Evolutionary conservation across 2,888 invertebrate genomes (phyloP), one percentile per base, ranked within the genome.

Genomic region (Heliconius sara): DNA sequence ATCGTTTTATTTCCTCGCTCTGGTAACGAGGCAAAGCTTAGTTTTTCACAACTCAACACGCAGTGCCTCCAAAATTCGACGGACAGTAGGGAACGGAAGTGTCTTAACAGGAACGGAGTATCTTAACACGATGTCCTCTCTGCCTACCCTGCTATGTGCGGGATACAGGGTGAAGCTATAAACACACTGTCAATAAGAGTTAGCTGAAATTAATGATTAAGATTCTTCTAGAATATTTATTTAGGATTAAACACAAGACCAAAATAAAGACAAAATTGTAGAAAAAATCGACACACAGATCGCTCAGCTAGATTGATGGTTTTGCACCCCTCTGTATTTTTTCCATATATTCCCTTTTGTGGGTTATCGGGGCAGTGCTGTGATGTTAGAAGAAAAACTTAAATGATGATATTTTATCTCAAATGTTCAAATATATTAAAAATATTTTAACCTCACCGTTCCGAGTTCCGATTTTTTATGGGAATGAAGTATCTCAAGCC

Each of bases 241-340:
- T 73, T 73, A 39, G 60, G 57, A 73, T 60, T 57, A 73, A n/a
- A 65, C 75, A 57, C 75, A 66, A 66, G 43, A 43, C 39, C 75
- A 66, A 66, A 75, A 75, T 47, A 30, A 66, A 47, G 47, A 66
- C 34, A 34, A 73, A 73, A 39, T 30, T 27, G 43, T 47, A 65
- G 27, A 65, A 66, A 75, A 75, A 43, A 75, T 47, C 66, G 75
- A 66, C 66, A 47, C 22, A 22, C 1, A 75, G 75, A 75, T 75
- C 75, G 75, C 65, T 75, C 75, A 75, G 75, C 22, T 47, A 66
- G 75, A 75, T 75, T 75, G 75, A 75, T 75, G 75, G 75, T 66
- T 27, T 47, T 47, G 12, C 75, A 47, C 75, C 75, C 74, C 75
- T 75, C 75, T 2, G 43, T 43, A 12, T 10, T 75, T 75, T 75